A percentile compares a stretch with the other conserved stretches of the same genome.
Conservation (phyloP, 2,888 invertebrate species). For the Acronicta alni region DNA sequence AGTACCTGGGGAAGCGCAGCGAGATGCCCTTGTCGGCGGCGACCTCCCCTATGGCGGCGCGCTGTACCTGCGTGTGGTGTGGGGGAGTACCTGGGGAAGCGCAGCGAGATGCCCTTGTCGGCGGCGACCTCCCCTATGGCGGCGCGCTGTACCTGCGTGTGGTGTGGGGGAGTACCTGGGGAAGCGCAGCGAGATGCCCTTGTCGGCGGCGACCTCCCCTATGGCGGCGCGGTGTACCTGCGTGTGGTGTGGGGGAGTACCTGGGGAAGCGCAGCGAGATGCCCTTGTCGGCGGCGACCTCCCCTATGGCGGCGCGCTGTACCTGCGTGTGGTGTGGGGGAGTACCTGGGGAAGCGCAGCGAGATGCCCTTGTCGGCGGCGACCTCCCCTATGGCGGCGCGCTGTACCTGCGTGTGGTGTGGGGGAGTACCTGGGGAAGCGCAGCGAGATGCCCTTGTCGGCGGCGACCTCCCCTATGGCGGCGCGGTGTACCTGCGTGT, state of each 20-base stretch:
- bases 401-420: too few relatives aligned
- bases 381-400: constrained; percentile 95
- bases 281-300: constrained; percentile 96
- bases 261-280: constrained; percentile 98
- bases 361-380: constrained; percentile 97
- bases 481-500: constrained; percentile 96
- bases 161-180: constrained; percentile 5
- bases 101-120: constrained; percentile 3
- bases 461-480: constrained; percentile 96
- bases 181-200: constrained; percentile 17
- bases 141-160: too few relatives aligned
- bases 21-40: constrained; percentile 94
- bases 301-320: constrained; percentile 95
- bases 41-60: neutral
- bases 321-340: constrained; percentile 93
- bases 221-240: constrained; percentile 96
- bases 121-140: neutral
- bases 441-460: constrained; percentile 94
- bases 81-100: constrained; percentile 4
- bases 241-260: constrained; percentile 95
- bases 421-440: constrained; percentile 97
- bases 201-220: constrained; percentile 94
- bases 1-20: constrained; percentile 90
- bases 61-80: too few relatives aligned
- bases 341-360: constrained; percentile 90